Evolutionary conservation across 2,113 vertebrate genomes (phyloP).

Genomic region (Tachuris rubrigastra): DNA sequence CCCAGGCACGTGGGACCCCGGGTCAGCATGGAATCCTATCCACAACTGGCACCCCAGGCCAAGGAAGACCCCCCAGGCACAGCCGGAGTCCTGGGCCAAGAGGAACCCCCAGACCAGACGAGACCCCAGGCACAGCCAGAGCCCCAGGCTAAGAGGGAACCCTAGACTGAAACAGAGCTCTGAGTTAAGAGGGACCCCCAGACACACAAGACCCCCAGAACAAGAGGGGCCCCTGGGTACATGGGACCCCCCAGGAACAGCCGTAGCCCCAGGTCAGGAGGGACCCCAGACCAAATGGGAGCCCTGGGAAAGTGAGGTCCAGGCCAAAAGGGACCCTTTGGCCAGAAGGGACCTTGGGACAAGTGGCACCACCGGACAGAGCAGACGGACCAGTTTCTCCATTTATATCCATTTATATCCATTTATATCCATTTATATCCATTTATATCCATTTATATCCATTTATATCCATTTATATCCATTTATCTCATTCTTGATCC

Average conservation of each 20-base stretch:
- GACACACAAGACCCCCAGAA: neutral
- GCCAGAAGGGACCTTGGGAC: neutral
- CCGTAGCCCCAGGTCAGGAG: accelerated
- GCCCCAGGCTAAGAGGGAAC: neutral
- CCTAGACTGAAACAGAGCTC: neutral
- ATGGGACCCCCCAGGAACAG: neutral
- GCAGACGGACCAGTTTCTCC: neutral
- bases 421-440: accelerated
- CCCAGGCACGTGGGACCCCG: accelerated
- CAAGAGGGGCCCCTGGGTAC: neutral
- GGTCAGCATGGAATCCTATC: neutral
- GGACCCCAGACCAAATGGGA: neutral
- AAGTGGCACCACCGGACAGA: neutral
- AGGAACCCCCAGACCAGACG: neutral
- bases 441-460: accelerated
- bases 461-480: accelerated
- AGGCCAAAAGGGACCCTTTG: neutral
- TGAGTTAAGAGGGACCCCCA: neutral
- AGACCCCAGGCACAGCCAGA: neutral
- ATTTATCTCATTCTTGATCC: neutral
- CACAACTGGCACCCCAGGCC: too few relatives aligned
- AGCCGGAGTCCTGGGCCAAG: neutral
- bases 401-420: accelerated
- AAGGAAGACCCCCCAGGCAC: neutral
- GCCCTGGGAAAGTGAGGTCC: neutral